phyloP scores from a whole-genome alignment of 2,113 vertebrate species.

The Phainopepla nitens region DNA sequence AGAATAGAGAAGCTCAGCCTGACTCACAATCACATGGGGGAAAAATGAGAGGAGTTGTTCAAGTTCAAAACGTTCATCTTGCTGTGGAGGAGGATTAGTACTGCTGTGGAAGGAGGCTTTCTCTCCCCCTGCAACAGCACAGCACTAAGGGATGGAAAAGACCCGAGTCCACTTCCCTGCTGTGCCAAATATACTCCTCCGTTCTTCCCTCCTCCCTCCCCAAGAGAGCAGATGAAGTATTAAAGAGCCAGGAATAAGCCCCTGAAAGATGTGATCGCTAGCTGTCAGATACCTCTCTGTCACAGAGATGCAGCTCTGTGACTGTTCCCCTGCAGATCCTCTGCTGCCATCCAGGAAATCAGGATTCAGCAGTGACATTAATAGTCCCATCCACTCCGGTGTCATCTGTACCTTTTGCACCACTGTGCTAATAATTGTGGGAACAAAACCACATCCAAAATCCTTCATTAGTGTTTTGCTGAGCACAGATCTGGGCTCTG shows the following conservation, averaged over 20 bases:
- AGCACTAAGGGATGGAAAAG: slow-evolving; percentile 39
- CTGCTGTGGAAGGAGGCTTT: slow-evolving; percentile 26
- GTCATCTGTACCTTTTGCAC: neutral
- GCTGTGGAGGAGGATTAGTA: slow-evolving; percentile 59
- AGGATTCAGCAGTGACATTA: neutral
- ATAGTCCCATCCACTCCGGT: neutral
- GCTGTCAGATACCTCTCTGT: slow-evolving; percentile 22
- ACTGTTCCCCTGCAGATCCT: neutral
- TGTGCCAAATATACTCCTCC: slow-evolving; percentile 47
- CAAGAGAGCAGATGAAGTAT: slow-evolving; percentile 26
- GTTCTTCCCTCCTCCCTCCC: slow-evolving; percentile 53
- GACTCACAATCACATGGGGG: slow-evolving; percentile 67
- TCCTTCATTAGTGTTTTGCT: neutral
- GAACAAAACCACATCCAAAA: neutral
- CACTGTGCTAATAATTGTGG: neutral
- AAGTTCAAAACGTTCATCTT: slow-evolving; percentile 62
- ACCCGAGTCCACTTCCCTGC: slow-evolving; percentile 48
- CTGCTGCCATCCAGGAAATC: neutral
- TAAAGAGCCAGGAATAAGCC: slow-evolving; percentile 41
- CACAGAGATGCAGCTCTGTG: neutral
- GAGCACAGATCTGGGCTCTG: too few relatives aligned
- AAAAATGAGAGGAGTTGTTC: slow-evolving; percentile 63
- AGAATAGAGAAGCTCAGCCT: slow-evolving; percentile 66
- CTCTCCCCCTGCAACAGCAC: slow-evolving; percentile 37
- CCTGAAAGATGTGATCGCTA: slow-evolving; percentile 24